Percentiles rank a stretch among this genome's conserved stretches.
These are phyloP conservation scores for Cherax quadricarinatus DNA, from an alignment of 1,140 invertebrate genomes.

Conservation along the genomic window DNA sequence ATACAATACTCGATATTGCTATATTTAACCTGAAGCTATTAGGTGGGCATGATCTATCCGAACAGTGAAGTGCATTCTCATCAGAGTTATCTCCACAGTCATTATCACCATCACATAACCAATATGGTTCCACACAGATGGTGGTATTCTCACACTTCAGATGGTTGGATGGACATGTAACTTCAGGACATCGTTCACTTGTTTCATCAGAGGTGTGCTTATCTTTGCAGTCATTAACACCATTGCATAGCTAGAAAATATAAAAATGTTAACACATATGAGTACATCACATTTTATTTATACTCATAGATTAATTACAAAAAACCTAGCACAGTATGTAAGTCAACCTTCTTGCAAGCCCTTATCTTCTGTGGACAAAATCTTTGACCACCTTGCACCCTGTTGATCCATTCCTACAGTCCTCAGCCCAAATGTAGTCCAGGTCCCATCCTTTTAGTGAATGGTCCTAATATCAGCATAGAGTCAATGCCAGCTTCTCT, in stretches of 20 bases:
- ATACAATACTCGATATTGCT: background rate
- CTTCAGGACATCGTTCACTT: constrained; percentile 88
- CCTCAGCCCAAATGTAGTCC: no score
- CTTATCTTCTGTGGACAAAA: no score
- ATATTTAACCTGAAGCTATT: constrained; percentile 86
- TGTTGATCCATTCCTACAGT: no score
- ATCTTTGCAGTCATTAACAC: constrained; percentile 96
- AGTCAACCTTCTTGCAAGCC: background rate
- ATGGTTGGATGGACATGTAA: constrained; percentile 90
- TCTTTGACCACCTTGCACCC: no score
- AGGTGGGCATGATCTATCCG: constrained; percentile 90
- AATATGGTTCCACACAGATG: constrained; percentile 96
- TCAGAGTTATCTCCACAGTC: constrained; percentile 98
- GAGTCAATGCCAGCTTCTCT: no score
- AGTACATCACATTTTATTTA: no score
- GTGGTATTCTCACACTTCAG: constrained; percentile 95
- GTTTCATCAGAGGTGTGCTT: constrained; percentile 94
- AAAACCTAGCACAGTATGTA: background rate
- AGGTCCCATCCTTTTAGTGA: no score
- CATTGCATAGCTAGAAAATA: constrained; percentile 87
- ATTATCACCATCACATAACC: constrained; percentile 95
- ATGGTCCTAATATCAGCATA: no score
- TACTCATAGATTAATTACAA: no score
- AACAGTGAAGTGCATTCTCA: constrained; percentile 93
- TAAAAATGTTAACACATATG: constrained; percentile 15